Evolutionary conservation across 2,797 vertebrate species (phyloP), one percentile per base, ranked within the genome.

Genomic region (Gila robusta): DNA sequence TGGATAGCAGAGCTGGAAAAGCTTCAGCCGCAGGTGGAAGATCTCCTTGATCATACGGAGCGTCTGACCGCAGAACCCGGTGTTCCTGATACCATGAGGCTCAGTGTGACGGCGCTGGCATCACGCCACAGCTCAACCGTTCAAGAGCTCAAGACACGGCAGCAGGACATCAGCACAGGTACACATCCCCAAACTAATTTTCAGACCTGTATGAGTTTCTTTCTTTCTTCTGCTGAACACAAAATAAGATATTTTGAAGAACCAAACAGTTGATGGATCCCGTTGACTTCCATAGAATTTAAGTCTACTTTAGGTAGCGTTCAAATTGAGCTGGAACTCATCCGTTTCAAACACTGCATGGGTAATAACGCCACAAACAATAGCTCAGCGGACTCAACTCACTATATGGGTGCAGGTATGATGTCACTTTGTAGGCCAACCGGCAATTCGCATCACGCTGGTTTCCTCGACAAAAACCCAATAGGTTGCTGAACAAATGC

Each of bases 91-190:
- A 96, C 94, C 74, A 79, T 98, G 88, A 96, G 94, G 89, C 94
- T 95, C 87, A 94, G 87, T 86, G 67, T 96, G 4, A 93, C 90
- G 64, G 70, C 87, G 80, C 91, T 97, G 41, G 93, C 94, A 0
- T 90, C 92, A 5, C 93, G 81, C 88, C 96, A 95, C 64, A 93
- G 91, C n/a, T 86, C 94, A 77, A 91, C 95, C 19, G 78, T 28
- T 69, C 95, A 96, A 92, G 94, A 91, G 82, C 91, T 98, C n/a
- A 95, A 96, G 80, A 91, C 83, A 56, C 23, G 47, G 83, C 93
- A 95, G 21, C 93, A 94, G 23, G 94, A 96, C 82, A 90, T 96
- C 73, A 94, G 93, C 76, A 90, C 93, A 87, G 97, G 98, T 99
- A 93, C 85, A 83, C 76, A n/a, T 39, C 59, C 2, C 39, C 41